phyloP scores from a whole-genome alignment of 1,140 invertebrate genomes.

The Nymphalis io region DNA sequence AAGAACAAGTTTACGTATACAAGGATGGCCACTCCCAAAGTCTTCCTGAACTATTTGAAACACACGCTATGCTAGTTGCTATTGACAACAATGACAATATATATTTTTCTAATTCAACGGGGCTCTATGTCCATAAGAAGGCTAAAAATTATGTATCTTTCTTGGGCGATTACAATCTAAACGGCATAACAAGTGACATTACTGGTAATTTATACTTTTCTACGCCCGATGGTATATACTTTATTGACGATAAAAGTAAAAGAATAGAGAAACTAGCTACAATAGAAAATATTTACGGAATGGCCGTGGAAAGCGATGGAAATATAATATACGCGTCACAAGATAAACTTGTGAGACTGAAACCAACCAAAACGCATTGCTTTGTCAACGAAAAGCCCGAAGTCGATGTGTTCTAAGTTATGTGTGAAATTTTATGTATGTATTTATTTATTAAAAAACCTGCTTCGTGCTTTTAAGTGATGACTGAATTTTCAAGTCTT shows the following conservation, averaged over 20 bases:
- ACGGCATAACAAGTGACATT: conserved; percentile 50
- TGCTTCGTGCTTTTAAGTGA: too few relatives aligned
- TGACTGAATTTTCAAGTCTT: too few relatives aligned
- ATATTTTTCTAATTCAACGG: conserved; percentile 54
- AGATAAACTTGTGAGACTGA: conserved; percentile 45
- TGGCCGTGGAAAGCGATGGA: conserved; percentile 49
- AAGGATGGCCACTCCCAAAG: conserved; percentile 37
- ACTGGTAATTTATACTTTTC: conserved; percentile 58
- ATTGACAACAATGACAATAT: conserved; percentile 49
- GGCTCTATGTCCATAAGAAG: conserved; percentile 44
- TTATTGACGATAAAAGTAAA: conserved; percentile 42
- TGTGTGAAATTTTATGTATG: neutral
- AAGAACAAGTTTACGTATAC: conserved; percentile 48
- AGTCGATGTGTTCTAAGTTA: neutral
- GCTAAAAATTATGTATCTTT: conserved; percentile 10
- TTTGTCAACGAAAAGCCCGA: conserved; percentile 5
- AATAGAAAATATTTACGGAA: conserved; percentile 43
- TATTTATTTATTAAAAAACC: too few relatives aligned
- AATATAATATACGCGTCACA: conserved; percentile 50
- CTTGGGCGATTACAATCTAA: conserved; percentile 49
- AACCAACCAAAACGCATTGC: conserved; percentile 41
- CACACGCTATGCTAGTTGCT: conserved; percentile 49
- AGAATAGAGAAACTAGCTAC: conserved; percentile 31
- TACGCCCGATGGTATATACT: conserved; percentile 50
- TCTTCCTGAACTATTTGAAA: conserved; percentile 47